Base-by-base conservation (phyloP, 2,797 vertebrate genomes). In the Hippocampus kuda region DNA sequence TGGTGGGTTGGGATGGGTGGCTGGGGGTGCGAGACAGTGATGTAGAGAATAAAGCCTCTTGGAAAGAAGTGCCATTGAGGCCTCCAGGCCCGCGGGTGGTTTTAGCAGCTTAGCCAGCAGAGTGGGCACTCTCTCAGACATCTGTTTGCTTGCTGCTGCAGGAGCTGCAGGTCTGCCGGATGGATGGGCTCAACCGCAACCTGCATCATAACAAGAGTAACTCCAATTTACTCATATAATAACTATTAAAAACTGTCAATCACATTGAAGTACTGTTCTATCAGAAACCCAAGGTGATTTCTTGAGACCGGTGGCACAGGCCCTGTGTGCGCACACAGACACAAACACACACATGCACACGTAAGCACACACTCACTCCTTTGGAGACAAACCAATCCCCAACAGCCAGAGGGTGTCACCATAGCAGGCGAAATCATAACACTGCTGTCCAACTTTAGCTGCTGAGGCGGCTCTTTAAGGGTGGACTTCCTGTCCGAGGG, bases 111-210 rank as follows among this genome's bases (percentile, higher is more conserved):
- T 44, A 73, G 83, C 84, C 82, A 81, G 87, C 74, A 73, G 79
- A 88, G 78, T 89, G 88, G 91, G 90, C 89, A 91, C 86, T 86
- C 87, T 88, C 88, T 90, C 91, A 91, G 91, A 92, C 91, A 92
- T 92, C 91, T 92, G 91, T 91, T 92, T 91, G 90, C 89, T 88
- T 83, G 79, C 86, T 88, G 88, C 89, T 89, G 89, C 88, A 87
- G 89, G 84, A 87, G 79, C 83, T 85, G 81, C 82, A 85, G 88
- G 83, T 34, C 30, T 34, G 24, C 82, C 85, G 82, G 81, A 71
- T 75, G 71, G 77, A 65, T 26, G 51, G 27, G 70, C 83, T 84
- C 76, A 79, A 81, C 74, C 83, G 84, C 86, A 86, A 88, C 84
- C 76, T 70, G 73, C 72, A 78, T 75, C 61, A 56, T 57, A 59